Base-by-base conservation (phyloP, 2,797 vertebrate genomes). In the Centroberyx gerrardi region DNA sequence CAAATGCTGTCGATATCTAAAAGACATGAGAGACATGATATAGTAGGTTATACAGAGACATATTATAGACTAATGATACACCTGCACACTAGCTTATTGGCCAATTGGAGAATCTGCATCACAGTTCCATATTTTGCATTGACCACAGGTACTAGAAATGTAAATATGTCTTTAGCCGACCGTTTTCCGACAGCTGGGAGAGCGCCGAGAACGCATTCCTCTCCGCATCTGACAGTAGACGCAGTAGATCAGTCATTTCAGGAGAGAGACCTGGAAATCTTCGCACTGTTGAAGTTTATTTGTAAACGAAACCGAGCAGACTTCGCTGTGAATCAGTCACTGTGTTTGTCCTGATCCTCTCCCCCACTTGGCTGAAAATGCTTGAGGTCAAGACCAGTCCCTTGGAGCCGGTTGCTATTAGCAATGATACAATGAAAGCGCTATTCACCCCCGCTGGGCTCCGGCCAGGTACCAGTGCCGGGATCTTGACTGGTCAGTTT, bases 1-100 rank as follows among this genome's bases (percentile, higher is more conserved):
- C 96, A 97, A 80, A 97, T 94, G 49, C 67, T 53, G 58, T 83
- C 81, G 33, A 96, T 86, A 76, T 96, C 95, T 96, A 85, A 78
- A 87, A 17, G 55, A 49, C 2, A 78, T 13, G 71, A 13, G 28
- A n/a, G n/a, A n/a, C n/a, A n/a, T n/a, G 13, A 48, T 46, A 13
- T n/a, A n/a, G n/a, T n/a, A n/a, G n/a, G n/a, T n/a, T 27, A 13
- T 28, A 3, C 13, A 13, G 8, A 17, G n/a, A 13, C 42, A 10
- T 31, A 17, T n/a, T n/a, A n/a, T n/a, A n/a, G n/a, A n/a, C n/a
- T n/a, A n/a, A 48, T 10, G 17, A 5, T 14, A 29, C 44, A 62
- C 13, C 18, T 31, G 53, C n/a, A 17, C 22, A 42, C n/a, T 10
- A 5, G 2, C 9, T 62, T 44, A 46, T 22, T 51, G 38, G 36